phyloP scores from a whole-genome alignment of 1,140 invertebrate species.

The Carposina sasakii region DNA sequence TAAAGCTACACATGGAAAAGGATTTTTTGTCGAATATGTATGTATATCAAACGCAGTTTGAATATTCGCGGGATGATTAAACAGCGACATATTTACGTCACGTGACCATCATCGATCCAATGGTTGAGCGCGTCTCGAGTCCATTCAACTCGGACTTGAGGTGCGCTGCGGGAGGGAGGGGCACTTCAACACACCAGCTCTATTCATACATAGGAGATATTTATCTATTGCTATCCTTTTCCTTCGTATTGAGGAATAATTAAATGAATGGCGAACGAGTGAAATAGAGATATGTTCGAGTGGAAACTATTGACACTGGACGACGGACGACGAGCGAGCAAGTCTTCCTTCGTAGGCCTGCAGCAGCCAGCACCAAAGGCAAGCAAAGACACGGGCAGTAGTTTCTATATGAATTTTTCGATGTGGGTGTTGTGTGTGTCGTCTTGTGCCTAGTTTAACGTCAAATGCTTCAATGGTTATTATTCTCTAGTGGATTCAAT shows the following conservation, averaged over 20 bases:
- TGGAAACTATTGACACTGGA: constrained; percentile 71
- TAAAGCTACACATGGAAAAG: too few species aligned
- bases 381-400: too few species aligned
- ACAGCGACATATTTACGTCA: constrained; percentile 60
- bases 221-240: constrained; percentile 63
- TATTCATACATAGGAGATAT: constrained; percentile 70
- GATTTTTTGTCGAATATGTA: too few species aligned
- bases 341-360: too few species aligned
- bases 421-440: constrained; percentile 72
- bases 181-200: constrained; percentile 68
- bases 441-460: too few species aligned
- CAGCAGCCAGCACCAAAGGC: too few species aligned
- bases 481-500: constrained; percentile 66
- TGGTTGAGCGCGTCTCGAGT: constrained; percentile 71
- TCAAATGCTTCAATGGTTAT: constrained; percentile 71
- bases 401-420: constrained; percentile 71
- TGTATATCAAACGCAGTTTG: constrained; percentile 22
- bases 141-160: constrained; percentile 69
- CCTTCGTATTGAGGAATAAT: constrained; percentile 65
- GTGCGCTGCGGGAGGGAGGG: constrained; percentile 60
- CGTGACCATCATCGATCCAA: constrained; percentile 72
- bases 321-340: too few species aligned
- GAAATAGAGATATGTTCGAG: constrained; percentile 68
- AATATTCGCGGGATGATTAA: constrained; percentile 39
- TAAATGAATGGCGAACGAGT: constrained; percentile 70